phyloP scores from a whole-genome alignment of 2,888 invertebrate species.

The Eretmocerus hayati region DNA sequence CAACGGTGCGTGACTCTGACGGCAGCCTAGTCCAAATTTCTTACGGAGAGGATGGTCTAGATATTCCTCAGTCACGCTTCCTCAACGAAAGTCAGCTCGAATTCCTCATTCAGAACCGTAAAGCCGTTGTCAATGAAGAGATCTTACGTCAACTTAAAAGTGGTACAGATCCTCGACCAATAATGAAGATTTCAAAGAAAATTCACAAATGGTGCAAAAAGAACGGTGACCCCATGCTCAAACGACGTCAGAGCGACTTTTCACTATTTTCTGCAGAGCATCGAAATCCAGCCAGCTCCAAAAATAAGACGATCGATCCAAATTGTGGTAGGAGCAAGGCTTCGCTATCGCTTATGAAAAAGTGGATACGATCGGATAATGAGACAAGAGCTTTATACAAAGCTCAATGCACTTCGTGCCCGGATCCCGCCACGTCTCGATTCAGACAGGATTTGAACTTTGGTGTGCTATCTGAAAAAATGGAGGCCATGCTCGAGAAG shows the following conservation, averaged over 20 bases:
- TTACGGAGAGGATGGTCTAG: conserved; percentile 91
- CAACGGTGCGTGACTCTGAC: conserved; percentile 93
- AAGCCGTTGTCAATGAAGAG: conserved; percentile 57
- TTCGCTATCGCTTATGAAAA: conserved; percentile 56
- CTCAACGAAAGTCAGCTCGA: conserved; percentile 67
- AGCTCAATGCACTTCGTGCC: conserved; percentile 51
- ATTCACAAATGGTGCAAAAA: conserved; percentile 58
- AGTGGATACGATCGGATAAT: conserved; percentile 60
- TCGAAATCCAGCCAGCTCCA: conserved; percentile 38
- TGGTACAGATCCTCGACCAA: conserved; percentile 48
- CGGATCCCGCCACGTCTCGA: conserved; percentile 67
- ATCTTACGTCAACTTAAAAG: conserved; percentile 56
- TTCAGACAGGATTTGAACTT: conserved; percentile 70
- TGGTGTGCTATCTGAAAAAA: conserved; percentile 77
- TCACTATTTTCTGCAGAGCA: conserved; percentile 50
- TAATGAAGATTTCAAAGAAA: conserved; percentile 55
- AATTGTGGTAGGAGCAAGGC: conserved; percentile 56
- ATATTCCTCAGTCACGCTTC: conserved; percentile 81
- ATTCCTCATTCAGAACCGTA: conserved; percentile 76
- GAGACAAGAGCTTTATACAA: conserved; percentile 55
- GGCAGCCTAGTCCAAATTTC: conserved; percentile 81
- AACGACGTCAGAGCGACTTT: conserved; percentile 54
- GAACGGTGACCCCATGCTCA: conserved; percentile 47
- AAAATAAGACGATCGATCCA: conserved; percentile 36
- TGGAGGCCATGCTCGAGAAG: conserved; percentile 61